These are phyloP conservation scores for Romanogobio albipinnatus DNA, from an alignment of 2,113 vertebrate species.

Conservation along the genomic window DNA sequence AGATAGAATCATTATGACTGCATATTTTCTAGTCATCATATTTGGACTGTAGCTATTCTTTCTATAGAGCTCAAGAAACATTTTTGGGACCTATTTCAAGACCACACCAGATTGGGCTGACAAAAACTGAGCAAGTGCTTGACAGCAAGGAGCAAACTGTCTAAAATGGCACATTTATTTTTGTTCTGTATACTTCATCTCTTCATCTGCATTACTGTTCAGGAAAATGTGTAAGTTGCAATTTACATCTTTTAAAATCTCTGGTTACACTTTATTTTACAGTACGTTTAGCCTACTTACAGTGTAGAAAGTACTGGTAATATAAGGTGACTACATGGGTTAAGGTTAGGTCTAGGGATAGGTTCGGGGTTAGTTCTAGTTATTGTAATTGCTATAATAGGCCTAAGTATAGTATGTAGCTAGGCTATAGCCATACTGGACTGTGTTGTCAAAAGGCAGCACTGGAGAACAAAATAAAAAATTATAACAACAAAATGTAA, in stretches of 20 bases:
- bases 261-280: too few relatives aligned
- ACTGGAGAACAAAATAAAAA: not conserved
- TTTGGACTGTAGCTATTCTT: not conserved
- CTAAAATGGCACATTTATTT: constrained; percentile 43
- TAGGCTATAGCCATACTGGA: not conserved
- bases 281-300: too few relatives aligned
- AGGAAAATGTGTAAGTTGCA: constrained; percentile 51
- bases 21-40: not conserved
- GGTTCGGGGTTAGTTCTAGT: too few relatives aligned
- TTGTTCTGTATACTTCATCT: constrained; percentile 36
- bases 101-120: not conserved
- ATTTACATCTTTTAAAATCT: not conserved
- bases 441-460: not conserved
- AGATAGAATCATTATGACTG: not conserved
- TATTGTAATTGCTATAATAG: too few relatives aligned
- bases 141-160: not conserved
- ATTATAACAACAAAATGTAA: not conserved
- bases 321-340: too few relatives aligned
- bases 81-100: constrained; percentile 18
- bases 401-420: too few relatives aligned
- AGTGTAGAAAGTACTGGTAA: too few relatives aligned
- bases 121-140: not conserved
- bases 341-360: too few relatives aligned
- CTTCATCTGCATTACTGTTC: constrained; percentile 23
- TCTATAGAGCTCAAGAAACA: not conserved